phyloP scores from a whole-genome alignment of 2,888 invertebrate species.

The Macrophya annulata region DNA sequence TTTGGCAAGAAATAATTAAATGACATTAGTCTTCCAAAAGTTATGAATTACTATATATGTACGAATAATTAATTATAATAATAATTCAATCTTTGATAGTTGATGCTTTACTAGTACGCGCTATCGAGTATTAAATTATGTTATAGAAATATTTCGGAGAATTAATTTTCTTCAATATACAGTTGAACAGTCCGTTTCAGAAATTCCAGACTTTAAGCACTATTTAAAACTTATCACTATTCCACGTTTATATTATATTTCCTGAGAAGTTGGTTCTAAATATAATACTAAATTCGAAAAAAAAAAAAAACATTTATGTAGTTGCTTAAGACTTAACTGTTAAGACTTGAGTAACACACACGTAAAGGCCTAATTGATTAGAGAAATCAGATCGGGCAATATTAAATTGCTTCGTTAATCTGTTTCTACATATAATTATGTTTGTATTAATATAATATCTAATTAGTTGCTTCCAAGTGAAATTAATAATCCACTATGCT shows the following conservation, averaged over 20 bases:
- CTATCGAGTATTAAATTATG: neutral
- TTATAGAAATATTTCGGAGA: neutral
- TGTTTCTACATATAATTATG: conserved; percentile 10
- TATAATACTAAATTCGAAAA: neutral
- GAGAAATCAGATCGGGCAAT: conserved; percentile 24
- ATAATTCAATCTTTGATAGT: conserved; percentile 9
- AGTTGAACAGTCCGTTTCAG: neutral
- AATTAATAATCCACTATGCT: conserved; percentile 32
- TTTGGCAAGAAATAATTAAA: neutral
- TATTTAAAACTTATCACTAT: conserved; percentile 21
- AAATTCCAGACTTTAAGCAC: neutral
- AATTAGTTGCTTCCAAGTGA: conserved; percentile 5
- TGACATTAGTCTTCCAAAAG: conserved; percentile 43
- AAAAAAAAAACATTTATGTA: neutral
- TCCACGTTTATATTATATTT: conserved; percentile 13
- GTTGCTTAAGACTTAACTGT: conserved; percentile 27
- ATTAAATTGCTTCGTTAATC: conserved; percentile 10
- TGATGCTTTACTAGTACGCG: neutral
- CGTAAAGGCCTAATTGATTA: conserved; percentile 37
- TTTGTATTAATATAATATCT: conserved; percentile 6
- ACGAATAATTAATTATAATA: neutral
- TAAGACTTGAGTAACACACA: conserved; percentile 6
- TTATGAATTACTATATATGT: neutral
- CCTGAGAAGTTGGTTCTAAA: conserved; percentile 30
- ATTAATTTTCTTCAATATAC: neutral